phyloP scores from a whole-genome alignment of 1,140 invertebrate genomes.

The Dryas iulia region DNA sequence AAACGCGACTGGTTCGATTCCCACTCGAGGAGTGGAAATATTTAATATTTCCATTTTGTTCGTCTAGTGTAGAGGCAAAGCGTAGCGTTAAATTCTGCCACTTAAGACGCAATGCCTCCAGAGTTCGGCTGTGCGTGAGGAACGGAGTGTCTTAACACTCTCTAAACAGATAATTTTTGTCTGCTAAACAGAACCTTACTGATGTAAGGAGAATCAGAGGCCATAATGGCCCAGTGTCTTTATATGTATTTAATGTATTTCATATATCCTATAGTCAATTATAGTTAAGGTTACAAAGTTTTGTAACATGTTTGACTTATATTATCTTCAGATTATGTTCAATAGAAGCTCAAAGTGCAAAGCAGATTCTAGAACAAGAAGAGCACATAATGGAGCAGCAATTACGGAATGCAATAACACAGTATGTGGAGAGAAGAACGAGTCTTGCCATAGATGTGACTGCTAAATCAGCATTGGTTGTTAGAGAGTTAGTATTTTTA shows the following conservation, averaged over 20 bases:
- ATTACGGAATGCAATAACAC: conserved; percentile 38
- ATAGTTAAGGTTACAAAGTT: conserved; percentile 27
- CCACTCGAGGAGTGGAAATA: too few relatives aligned
- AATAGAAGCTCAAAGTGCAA: conserved; percentile 51
- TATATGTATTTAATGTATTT: too few relatives aligned
- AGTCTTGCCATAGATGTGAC: conserved; percentile 39
- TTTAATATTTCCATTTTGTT: too few relatives aligned
- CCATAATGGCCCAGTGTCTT: conserved; percentile 48
- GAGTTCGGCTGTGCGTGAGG: too few relatives aligned
- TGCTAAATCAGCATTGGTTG: conserved; percentile 38
- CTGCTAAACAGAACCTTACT: too few relatives aligned
- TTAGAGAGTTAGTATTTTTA: conserved; percentile 50
- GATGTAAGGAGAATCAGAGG: conserved; percentile 53
- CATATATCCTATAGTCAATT: too few relatives aligned
- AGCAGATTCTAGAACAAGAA: conserved; percentile 57
- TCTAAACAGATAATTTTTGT: too few relatives aligned
- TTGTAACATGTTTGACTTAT: conserved; percentile 37
- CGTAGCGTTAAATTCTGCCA: too few relatives aligned
- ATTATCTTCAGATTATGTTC: conserved; percentile 33
- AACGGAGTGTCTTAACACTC: too few relatives aligned
- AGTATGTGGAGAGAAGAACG: conserved; percentile 43
- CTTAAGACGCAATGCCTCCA: too few relatives aligned
- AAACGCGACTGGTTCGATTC: too few relatives aligned
- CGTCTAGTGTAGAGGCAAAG: too few relatives aligned
- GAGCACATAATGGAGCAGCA: conserved; percentile 55